These are phyloP conservation scores for Protomyctophum bolini DNA, from an alignment of 2,113 vertebrate genomes.

Conservation along the genomic window DNA sequence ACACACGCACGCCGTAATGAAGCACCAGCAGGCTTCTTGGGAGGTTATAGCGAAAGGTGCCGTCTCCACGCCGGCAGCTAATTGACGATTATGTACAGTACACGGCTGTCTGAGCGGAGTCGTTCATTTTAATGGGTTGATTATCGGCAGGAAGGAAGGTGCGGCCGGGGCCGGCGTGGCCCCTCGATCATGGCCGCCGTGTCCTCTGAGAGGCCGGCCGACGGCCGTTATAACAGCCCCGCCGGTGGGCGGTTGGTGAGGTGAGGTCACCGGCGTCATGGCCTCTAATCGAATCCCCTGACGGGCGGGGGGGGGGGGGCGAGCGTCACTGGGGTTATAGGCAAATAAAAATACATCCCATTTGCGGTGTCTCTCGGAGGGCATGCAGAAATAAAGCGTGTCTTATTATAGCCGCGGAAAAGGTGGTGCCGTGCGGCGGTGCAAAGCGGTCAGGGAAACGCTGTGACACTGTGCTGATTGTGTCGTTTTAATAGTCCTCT, in stretches of 20 bases:
- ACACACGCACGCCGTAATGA: constrained; percentile 58
- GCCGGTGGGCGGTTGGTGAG: constrained; percentile 46
- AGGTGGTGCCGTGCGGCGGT: constrained; percentile 32
- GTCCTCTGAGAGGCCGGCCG: constrained; percentile 61
- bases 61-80: constrained; percentile 67
- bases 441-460: constrained; percentile 19
- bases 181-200: constrained; percentile 28
- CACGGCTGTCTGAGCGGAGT: constrained; percentile 59
- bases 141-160: constrained; percentile 79
- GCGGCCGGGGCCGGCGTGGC: constrained; percentile 50
- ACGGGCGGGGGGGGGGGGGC: no score
- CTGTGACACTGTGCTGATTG: no score
- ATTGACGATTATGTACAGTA: constrained; percentile 79
- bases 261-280: constrained; percentile 61
- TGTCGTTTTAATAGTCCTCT: constrained; percentile 58
- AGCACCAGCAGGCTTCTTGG: constrained; percentile 54
- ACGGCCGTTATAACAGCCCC: constrained; percentile 66
- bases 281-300: constrained; percentile 71
- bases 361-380: no score
- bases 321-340: no score
- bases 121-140: constrained; percentile 78
- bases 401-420: no score
- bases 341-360: no score
- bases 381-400: no score
- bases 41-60: constrained; percentile 69